Conservation (phyloP, 1,140 invertebrate genomes). For the Babylonia areolata region DNA sequence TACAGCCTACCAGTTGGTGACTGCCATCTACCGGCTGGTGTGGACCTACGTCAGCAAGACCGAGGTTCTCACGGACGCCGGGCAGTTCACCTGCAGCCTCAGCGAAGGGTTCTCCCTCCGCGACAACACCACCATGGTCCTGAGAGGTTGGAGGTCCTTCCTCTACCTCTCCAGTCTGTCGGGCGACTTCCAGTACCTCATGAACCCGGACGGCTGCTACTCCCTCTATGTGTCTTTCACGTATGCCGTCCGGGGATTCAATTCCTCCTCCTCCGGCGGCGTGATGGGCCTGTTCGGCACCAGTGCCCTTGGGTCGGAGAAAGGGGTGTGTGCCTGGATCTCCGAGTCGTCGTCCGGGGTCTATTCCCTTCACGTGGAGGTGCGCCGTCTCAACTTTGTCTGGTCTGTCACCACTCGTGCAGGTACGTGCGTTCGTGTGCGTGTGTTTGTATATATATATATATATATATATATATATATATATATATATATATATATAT, state of each 20-base stretch:
- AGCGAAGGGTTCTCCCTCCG: neutral
- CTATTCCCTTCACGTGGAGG: neutral
- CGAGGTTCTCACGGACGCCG: neutral
- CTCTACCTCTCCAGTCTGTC: neutral
- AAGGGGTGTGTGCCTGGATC: neutral
- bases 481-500: too few species aligned
- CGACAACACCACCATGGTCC: neutral
- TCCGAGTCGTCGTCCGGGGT: neutral
- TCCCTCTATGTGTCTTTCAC: neutral
- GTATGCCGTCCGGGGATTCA: neutral
- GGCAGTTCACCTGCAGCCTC: neutral
- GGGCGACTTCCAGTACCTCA: neutral
- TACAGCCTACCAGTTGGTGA: neutral
- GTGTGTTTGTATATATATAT: too few species aligned
- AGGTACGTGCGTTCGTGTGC: too few species aligned
- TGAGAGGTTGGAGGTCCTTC: neutral
- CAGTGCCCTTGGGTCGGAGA: neutral
- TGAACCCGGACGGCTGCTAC: neutral
- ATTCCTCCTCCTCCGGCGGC: neutral
- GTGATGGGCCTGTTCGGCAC: neutral
- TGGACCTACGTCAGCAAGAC: neutral
- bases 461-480: too few species aligned
- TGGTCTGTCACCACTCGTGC: neutral
- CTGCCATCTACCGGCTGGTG: neutral
- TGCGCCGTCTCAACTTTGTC: neutral